These are phyloP conservation scores for Brenthis ino DNA, from an alignment of 2,888 invertebrate species.

Conservation along the genomic window DNA sequence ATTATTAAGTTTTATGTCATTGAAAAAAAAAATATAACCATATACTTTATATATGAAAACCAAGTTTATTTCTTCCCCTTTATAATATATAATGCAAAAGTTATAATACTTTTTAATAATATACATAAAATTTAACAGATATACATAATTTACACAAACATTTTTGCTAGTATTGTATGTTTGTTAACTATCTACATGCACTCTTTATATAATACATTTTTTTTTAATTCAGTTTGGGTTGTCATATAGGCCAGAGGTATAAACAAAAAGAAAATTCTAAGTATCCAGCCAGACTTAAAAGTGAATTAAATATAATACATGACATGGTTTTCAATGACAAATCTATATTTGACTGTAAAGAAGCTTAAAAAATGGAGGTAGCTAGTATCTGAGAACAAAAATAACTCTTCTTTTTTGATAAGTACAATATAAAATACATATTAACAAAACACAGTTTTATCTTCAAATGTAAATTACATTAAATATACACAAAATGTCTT, in stretches of 20 bases:
- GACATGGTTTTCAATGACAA: not conserved
- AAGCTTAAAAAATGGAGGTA: constrained; percentile 13
- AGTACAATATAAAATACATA: constrained; percentile 19
- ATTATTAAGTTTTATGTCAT: not conserved
- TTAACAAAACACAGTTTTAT: constrained; percentile 10
- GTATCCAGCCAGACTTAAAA: constrained; percentile 18
- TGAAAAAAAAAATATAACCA: constrained; percentile 10
- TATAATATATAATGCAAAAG: constrained; percentile 27
- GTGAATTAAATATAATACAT: constrained; percentile 3
- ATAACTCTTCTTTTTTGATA: constrained; percentile 2
- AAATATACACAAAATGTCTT: constrained; percentile 23
- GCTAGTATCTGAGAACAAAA: constrained; percentile 10
- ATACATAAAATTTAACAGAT: constrained; percentile 24
- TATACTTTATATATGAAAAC: constrained; percentile 27
- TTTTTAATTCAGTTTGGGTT: not conserved
- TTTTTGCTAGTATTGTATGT: constrained; percentile 18
- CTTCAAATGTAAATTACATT: constrained; percentile 14
- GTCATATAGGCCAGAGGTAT: constrained; percentile 1
- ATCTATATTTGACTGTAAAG: not conserved
- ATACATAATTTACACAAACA: constrained; percentile 20
- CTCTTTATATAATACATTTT: constrained; percentile 10
- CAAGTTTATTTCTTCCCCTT: constrained; percentile 30
- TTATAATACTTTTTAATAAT: constrained; percentile 27
- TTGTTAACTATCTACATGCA: constrained; percentile 15
- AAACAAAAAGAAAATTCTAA: constrained; percentile 13